Base-by-base conservation (phyloP, 1,140 invertebrate genomes). In the Atta cephalotes region DNA sequence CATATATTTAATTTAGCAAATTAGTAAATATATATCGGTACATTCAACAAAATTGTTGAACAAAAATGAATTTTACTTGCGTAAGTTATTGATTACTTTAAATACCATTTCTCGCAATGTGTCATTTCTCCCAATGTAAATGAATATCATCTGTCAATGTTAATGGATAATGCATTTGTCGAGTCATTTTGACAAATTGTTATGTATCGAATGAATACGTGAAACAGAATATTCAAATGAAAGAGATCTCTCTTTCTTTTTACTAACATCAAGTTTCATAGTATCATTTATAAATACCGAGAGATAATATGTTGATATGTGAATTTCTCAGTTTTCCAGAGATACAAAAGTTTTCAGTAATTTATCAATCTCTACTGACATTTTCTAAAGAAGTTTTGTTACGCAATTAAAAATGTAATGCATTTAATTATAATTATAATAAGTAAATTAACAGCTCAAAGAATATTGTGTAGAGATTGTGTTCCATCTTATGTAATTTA, bases 181-280 rank as follows among this genome's bases (percentile, higher is more conserved):
- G 9, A 28, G 51, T 71, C 6, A 62, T 62, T 62, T 31, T 74
- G 70, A 76, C 21, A 74, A 76, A 84, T 84, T 84, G 39, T 84
- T 81, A 84, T 35, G 25, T 74, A 74, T 10, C 70, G 5, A 62
- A 14, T 74, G 14, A 49, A 62, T 62, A 18, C n/a, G 39, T 72
- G 51, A 49, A 62, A 72, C 3, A 14, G 35, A 39, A 62, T 74
- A 82, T 62, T 25, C 14, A 18, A 74, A 63, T 84, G 25, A 76
- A 84, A 31, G 9, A 25, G 25, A 51, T 0, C 2, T 35, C 31
- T 28, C 5, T 62, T 51, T 21, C 18, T 31, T 66, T 18, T 35
- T n/a, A 12, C 16, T 3, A 2, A 65, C 58, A 74, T 72, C 35
- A 31, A 16, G 14, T 84, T 49, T 53, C 25, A 14, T 51, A n/a